phyloP scores from a whole-genome alignment of 2,797 vertebrate species.

The Leucoraja ocellata region DNA sequence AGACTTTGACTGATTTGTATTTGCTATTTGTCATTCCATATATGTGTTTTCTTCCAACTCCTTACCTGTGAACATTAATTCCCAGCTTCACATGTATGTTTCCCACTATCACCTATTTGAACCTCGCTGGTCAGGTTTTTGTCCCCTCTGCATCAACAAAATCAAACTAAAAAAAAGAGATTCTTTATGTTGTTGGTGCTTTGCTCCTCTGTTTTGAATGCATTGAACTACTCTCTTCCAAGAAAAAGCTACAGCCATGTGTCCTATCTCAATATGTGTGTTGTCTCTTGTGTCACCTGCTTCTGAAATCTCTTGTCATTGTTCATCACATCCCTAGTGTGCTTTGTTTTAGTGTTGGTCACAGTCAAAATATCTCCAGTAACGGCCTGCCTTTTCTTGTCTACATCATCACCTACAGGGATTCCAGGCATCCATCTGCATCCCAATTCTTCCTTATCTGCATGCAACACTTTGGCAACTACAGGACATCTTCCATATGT shows the following conservation, averaged over 20 bases:
- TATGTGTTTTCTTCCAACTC: not conserved
- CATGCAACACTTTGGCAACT: not conserved
- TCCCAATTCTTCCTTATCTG: not conserved
- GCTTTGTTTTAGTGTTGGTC: not conserved
- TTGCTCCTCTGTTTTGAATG: not conserved
- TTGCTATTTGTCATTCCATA: not conserved
- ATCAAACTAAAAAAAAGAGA: not conserved
- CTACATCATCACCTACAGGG: not conserved
- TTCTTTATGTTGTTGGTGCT: not conserved
- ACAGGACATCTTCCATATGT: not conserved
- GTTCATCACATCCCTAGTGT: not conserved
- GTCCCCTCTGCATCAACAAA: no score
- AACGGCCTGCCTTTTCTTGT: no score
- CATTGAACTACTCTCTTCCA: not conserved
- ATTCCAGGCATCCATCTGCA: not conserved
- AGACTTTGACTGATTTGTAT: not conserved
- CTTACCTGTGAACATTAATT: not conserved
- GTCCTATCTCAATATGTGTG: no score
- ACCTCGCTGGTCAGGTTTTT: not conserved
- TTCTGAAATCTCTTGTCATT: not conserved
- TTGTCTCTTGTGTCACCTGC: no score
- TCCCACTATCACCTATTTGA: not conserved
- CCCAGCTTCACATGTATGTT: not conserved
- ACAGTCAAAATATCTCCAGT: not conserved
- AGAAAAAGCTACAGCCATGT: no score